phyloP scores from a whole-genome alignment of 2,888 invertebrate genomes.

The Lucinisca nassula region DNA sequence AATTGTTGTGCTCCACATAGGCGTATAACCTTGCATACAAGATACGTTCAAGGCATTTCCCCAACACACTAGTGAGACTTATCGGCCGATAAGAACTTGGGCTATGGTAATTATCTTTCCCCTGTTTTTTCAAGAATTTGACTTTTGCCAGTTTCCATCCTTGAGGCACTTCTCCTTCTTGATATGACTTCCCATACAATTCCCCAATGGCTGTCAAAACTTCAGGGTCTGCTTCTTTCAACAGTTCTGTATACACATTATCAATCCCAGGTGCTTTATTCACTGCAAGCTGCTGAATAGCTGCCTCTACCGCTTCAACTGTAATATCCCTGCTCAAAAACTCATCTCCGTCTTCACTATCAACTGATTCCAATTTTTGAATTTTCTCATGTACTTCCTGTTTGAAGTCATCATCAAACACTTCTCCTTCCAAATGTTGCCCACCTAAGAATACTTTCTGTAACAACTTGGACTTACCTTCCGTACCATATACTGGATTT shows the following conservation, averaged over 20 bases:
- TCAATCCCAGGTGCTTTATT: constrained; percentile 11
- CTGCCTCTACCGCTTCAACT: neutral
- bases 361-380: neutral
- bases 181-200: constrained; percentile 8
- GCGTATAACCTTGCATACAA: constrained; percentile 21
- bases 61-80: constrained; percentile 34
- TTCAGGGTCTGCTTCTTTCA: neutral
- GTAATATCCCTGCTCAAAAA: neutral
- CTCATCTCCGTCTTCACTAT: neutral
- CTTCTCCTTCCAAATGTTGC: too few species aligned
- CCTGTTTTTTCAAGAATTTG: constrained; percentile 31
- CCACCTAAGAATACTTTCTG: too few species aligned
- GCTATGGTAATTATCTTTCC: constrained; percentile 12
- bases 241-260: neutral
- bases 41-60: too few species aligned
- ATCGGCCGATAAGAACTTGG: constrained; percentile 32
- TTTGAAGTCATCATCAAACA: too few species aligned
- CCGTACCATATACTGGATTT: too few species aligned
- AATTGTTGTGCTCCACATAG: constrained; percentile 4
- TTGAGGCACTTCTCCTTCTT: neutral
- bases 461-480: too few species aligned
- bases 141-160: constrained; percentile 25
- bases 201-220: neutral
- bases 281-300: neutral
- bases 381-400: too few species aligned